These are phyloP conservation scores for Sinelater perroti DNA, from an alignment of 2,888 invertebrate species.

Conservation along the genomic window DNA sequence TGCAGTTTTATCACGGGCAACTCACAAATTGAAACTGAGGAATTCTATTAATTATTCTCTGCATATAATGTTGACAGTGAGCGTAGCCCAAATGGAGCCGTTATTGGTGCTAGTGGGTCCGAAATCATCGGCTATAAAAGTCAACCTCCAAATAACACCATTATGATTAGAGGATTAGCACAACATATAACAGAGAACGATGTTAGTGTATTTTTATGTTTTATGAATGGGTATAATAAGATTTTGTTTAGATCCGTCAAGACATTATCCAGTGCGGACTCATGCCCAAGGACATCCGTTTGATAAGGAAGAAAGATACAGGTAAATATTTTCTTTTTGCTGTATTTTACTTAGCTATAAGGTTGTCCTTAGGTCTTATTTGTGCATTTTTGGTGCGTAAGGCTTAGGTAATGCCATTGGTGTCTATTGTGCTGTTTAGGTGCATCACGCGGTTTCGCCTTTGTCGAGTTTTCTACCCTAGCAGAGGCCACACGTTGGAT, in stretches of 20 bases:
- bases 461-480: slow-evolving; percentile 92
- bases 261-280: slow-evolving; percentile 79
- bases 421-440: slow-evolving; percentile 77
- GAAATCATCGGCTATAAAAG: slow-evolving; percentile 62
- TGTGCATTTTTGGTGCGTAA: slow-evolving; percentile 64
- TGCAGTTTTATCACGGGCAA: slow-evolving; percentile 34
- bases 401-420: slow-evolving; percentile 60
- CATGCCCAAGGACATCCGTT: slow-evolving; percentile 80
- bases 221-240: not conserved
- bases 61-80: slow-evolving; percentile 56
- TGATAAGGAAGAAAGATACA: slow-evolving; percentile 85
- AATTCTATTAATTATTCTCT: slow-evolving; percentile 36
- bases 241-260: slow-evolving; percentile 72
- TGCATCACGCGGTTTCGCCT: slow-evolving; percentile 88
- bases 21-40: slow-evolving; percentile 22
- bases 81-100: slow-evolving; percentile 57
- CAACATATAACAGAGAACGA: slow-evolving; percentile 81
- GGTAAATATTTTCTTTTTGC: slow-evolving; percentile 65
- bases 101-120: slow-evolving; percentile 59
- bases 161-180: slow-evolving; percentile 78
- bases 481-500: slow-evolving; percentile 91
- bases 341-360: slow-evolving; percentile 43
- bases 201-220: slow-evolving; percentile 63
- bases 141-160: slow-evolving; percentile 68
- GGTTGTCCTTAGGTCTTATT: slow-evolving; percentile 63